These are phyloP conservation scores for Arrhopalites spinosus DNA, from an alignment of 2,888 invertebrate species.

Conservation along the genomic window DNA sequence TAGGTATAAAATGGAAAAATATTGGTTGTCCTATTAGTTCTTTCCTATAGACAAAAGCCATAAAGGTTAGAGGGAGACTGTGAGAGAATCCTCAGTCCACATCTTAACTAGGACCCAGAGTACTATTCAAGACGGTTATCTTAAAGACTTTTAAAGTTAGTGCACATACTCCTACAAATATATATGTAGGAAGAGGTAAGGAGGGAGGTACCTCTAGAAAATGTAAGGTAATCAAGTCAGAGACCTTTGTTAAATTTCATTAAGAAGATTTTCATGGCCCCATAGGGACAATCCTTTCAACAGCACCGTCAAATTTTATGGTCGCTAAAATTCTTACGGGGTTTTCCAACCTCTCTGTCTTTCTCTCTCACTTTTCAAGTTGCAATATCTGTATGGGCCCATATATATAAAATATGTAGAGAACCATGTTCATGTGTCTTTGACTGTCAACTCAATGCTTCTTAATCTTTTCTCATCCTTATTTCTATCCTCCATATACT, in stretches of 20 bases:
- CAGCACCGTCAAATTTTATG: slow-evolving; percentile 26
- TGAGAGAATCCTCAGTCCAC: no score
- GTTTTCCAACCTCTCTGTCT: not conserved
- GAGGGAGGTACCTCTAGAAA: not conserved
- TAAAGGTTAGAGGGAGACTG: no score
- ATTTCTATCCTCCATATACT: not conserved
- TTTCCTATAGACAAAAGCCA: no score
- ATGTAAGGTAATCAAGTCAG: slow-evolving; percentile 10
- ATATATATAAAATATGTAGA: not conserved
- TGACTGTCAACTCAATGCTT: not conserved
- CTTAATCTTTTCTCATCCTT: slow-evolving; percentile 2
- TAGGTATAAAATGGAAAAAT: no score
- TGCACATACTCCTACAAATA: not conserved
- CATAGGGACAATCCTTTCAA: slow-evolving; percentile 33
- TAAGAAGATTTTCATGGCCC: slow-evolving; percentile 40
- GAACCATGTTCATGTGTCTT: not conserved
- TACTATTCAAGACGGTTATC: slow-evolving; percentile 7
- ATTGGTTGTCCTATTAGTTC: no score
- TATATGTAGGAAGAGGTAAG: not conserved
- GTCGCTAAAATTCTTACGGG: slow-evolving; percentile 13
- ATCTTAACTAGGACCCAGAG: slow-evolving; percentile 1
- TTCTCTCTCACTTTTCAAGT: not conserved
- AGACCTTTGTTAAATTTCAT: slow-evolving; percentile 43
- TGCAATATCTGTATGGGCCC: no score
- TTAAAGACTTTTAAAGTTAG: not conserved